These are phyloP conservation scores for Amazona vittata DNA, from an alignment of 2,113 vertebrate genomes.

Conservation along the genomic window DNA sequence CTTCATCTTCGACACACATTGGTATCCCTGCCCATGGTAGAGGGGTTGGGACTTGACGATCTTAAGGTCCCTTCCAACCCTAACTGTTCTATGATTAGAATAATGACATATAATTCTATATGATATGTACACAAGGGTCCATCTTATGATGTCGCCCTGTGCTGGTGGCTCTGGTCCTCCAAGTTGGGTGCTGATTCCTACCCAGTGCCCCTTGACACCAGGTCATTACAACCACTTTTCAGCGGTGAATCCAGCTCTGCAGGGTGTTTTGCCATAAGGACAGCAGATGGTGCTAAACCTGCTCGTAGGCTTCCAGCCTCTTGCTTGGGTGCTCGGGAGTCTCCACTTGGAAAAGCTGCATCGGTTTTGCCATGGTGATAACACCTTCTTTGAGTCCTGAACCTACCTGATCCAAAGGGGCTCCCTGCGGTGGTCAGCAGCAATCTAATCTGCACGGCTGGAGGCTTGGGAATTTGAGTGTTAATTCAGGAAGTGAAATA, in stretches of 20 bases:
- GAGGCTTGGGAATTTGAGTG: background rate
- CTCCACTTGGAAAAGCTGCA: background rate
- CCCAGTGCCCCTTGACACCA: background rate
- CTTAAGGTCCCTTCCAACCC: no score
- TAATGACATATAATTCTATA: no score
- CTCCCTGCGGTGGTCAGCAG: background rate
- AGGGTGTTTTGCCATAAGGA: slow-evolving; percentile 23
- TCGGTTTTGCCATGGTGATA: background rate
- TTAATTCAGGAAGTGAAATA: background rate
- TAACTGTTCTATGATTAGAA: no score
- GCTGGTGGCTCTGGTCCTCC: accelerated
- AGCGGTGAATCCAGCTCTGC: background rate
- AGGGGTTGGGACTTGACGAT: no score
- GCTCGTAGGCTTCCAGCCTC: background rate
- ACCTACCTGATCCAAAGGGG: background rate
- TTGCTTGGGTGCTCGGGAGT: background rate
- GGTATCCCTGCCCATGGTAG: no score
- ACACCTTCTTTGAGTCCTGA: background rate
- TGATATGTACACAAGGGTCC: background rate
- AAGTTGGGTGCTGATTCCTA: background rate
- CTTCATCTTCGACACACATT: accelerated
- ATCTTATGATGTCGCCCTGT: background rate
- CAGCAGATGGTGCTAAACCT: slow-evolving; percentile 66
- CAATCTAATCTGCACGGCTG: background rate
- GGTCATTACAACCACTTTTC: background rate